Evolutionary conservation across 1,140 invertebrate species (phyloP).

Genomic region (Lucilia cuprina): DNA sequence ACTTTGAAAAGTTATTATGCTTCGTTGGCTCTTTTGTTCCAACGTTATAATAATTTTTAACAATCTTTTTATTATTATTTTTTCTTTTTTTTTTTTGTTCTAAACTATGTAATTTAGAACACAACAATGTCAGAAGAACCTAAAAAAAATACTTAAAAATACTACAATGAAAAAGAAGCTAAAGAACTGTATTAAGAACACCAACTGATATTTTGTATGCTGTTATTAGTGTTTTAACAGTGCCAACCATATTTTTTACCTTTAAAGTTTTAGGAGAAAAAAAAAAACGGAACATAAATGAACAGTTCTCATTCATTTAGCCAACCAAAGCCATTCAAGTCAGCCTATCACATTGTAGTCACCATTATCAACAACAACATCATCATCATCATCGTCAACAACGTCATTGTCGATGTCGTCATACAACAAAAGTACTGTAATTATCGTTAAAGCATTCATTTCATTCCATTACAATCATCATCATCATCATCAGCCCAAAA

Average conservation of each 20-base stretch:
- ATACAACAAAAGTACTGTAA: background rate
- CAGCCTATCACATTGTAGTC: conserved; percentile 12
- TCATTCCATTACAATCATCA: background rate
- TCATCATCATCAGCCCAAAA: background rate
- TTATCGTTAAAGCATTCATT: conserved; percentile 9
- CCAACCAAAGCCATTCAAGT: background rate
- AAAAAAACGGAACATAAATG: background rate
- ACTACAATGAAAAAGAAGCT: background rate
- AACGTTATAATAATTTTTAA: background rate
- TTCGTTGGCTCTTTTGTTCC: conserved; percentile 13
- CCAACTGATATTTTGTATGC: background rate
- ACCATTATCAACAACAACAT: background rate
- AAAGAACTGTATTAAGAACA: conserved; percentile 3
- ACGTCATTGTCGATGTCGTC: background rate
- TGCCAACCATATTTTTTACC: background rate
- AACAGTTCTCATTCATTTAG: conserved; percentile 1
- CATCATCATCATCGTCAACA: background rate
- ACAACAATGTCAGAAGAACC: conserved; percentile 1
- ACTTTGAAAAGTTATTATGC: background rate
- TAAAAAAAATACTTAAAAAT: background rate
- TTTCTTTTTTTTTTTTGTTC: no score
- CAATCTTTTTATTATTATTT: no score
- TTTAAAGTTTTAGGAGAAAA: background rate
- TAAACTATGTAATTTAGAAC: background rate
- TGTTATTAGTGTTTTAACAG: background rate